Evolutionary conservation across 1,140 invertebrate species (phyloP), one percentile per base, ranked within the genome.

Genomic region (Leptonema lineaticorne): DNA sequence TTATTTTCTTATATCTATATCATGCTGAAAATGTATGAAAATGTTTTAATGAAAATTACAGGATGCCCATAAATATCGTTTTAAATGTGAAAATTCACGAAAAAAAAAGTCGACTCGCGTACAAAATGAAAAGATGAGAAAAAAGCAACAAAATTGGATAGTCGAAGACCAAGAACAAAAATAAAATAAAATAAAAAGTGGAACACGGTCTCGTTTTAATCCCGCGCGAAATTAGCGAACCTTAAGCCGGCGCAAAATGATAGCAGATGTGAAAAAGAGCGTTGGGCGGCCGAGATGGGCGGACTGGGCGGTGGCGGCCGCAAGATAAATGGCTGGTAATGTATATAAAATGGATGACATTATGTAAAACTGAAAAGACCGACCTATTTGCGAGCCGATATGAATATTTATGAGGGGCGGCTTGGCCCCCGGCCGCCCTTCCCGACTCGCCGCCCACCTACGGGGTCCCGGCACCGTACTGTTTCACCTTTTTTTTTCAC

Each of bases 401-500:
- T 72, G 70, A 72, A 72, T 72, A 72, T 72, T 72, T 72, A 72
- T 72, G 67, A 72, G 67, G 30, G 14, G 56, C 46, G n/a, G n/a
- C n/a, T n/a, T n/a, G n/a, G n/a, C n/a, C n/a, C n/a, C n/a, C n/a
- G n/a, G n/a, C n/a, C n/a, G n/a, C n/a, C n/a, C n/a, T n/a, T n/a
- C n/a, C n/a, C n/a, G n/a, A n/a, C n/a, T n/a, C n/a, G n/a, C 62
- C 65, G 50, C 63, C 24, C 48, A 9, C 48, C 11, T 20, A 16
- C 48, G 24, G 16, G 18, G n/a, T 11, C 48, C 8, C 57, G 33
- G 24, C 20, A 16, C 53, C 28, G 28, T 29, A n/a, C 69, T 72
- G 70, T 72, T 72, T 69, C 68, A 72, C 67, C 70, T 72, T 72
- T 69, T 69, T 72, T n/a, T n/a, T n/a, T n/a, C n/a, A 72, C 67